These are phyloP conservation scores for Euthynnus affinis DNA, from an alignment of 2,797 vertebrate species.

Conservation along the genomic window DNA sequence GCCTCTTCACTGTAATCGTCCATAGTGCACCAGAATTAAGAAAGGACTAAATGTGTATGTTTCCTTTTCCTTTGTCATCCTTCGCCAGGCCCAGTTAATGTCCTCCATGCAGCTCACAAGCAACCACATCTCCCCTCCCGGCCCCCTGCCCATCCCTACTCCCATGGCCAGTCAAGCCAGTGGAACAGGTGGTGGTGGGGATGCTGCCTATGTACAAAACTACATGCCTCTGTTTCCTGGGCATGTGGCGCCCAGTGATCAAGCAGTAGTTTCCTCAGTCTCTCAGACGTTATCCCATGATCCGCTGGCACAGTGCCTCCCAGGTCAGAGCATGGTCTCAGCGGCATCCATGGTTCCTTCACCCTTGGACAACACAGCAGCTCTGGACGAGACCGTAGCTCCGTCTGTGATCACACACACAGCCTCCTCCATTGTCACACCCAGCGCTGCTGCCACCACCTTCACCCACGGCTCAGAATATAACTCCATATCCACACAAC, in stretches of 20 bases:
- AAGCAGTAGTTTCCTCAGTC: constrained; percentile 55
- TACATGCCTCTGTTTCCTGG: constrained; percentile 88
- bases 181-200: constrained; percentile 63
- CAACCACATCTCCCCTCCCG: constrained; percentile 82
- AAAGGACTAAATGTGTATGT: constrained; percentile 26
- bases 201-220: constrained; percentile 82
- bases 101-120: constrained; percentile 80
- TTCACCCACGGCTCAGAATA: constrained; percentile 88
- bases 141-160: constrained; percentile 77
- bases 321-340: constrained; percentile 69
- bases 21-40: neutral
- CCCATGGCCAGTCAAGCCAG: constrained; percentile 78
- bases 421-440: constrained; percentile 86
- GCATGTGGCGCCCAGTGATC: constrained; percentile 66
- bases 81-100: constrained; percentile 79
- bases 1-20: neutral
- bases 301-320: constrained; percentile 79
- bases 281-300: constrained; percentile 72
- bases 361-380: constrained; percentile 49
- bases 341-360: constrained; percentile 62
- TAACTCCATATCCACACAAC: constrained; percentile 75
- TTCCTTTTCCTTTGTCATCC: constrained; percentile 75
- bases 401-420: constrained; percentile 89
- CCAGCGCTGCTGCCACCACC: constrained; percentile 86
- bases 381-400: constrained; percentile 68